Base-by-base conservation (phyloP, 2,113 vertebrate species). In the Piliocolobus tephrosceles region DNA sequence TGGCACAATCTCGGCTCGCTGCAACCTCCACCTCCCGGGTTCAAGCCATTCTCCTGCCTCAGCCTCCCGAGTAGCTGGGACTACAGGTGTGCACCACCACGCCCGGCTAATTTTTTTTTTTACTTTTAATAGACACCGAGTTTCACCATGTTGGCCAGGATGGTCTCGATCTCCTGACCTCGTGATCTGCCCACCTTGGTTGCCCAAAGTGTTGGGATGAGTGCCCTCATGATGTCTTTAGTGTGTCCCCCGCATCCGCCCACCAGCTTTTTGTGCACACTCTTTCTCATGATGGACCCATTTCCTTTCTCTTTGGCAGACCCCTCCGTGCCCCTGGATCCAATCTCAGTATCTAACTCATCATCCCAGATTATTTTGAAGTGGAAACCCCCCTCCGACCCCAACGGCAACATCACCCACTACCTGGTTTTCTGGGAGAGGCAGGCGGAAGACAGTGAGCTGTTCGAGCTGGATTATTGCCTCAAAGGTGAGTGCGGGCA, bases 371-470 rank as follows among this genome's bases (percentile, higher is more conserved):
- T 99, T 95, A 99, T 99, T 84, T 96, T 99, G 93, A 99, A 99
- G 98, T 99, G 99, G 99, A 99, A 99, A 78, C 99, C 99, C 0
- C 99, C 99, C 79, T 99, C 99, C 0, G 99, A 99, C 95, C 99
- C 99, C 96, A 99, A 99, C 0, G 99, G 99, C 23, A 99, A 99
- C 98, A 99, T 99, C 98, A 99, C 99, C 0, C 99, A 99, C 98
- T 99, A 99, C 98, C 98, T 99, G 96, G 99, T 99, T 47, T 99
- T 98, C 98, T 99, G 99, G 98, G 99, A 99, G 93, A 98, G 99
- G 98, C 99, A 99, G 98, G 94, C 97, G 0, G 99, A 99, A 88
- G 99, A 99, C 87, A 99, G 98, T 0, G 99, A 99, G 97, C 99
- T 99, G 32, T 99, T 99, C 18, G 99, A 99, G 43, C 98, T 99